Evolutionary conservation across 1,140 invertebrate species (phyloP), one percentile per base, ranked within the genome.

Genomic region (Aphis gossypii): DNA sequence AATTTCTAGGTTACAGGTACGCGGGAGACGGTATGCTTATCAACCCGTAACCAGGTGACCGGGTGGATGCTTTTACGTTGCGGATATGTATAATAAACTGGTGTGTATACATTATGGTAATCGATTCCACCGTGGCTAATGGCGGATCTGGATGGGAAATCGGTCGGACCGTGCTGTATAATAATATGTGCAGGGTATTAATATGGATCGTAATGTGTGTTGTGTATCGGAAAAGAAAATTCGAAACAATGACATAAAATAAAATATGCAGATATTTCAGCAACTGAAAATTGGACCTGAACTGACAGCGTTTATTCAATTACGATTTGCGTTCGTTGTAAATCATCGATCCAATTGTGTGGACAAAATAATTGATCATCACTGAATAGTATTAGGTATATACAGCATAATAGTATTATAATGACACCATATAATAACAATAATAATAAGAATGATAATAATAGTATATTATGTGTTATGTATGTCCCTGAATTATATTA

Each of bases 31-130:
- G 30, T 46, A 87, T 46, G 30, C 23, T 54, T 38, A 89, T n/a
- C 86, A 35, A 35, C n/a, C n/a, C 87, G 87, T 89, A 89, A 89
- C 87, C 87, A 89, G 86, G 46, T 88, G n/a, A 88, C 86, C 86
- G 86, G 86, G 44, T 51, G 86, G 86, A 8, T 51, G 21, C 20
- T 35, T 23, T 51, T n/a, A n/a, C 30, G 46, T 46, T 51, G 86
- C 14, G 86, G 86, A 88, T 88, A 51, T 88, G 48, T 89, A 51
- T 51, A 14, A 25, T 35, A 46, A 18, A 46, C 44, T 76, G 25
- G 23, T 46, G 84, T n/a, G 84, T 46, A 41, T 41, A 30, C 44
- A 46, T 44, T 89, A 48, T 48, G 86, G 87, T 89, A 89, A 89
- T 89, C 87, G 87, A 89, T 89, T 89, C 48, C n/a, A 51, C 87